Evolutionary conservation across 2,113 vertebrate species (phyloP), one percentile per base, ranked within the genome.

Genomic region (Potamarius usumacintae): DNA sequence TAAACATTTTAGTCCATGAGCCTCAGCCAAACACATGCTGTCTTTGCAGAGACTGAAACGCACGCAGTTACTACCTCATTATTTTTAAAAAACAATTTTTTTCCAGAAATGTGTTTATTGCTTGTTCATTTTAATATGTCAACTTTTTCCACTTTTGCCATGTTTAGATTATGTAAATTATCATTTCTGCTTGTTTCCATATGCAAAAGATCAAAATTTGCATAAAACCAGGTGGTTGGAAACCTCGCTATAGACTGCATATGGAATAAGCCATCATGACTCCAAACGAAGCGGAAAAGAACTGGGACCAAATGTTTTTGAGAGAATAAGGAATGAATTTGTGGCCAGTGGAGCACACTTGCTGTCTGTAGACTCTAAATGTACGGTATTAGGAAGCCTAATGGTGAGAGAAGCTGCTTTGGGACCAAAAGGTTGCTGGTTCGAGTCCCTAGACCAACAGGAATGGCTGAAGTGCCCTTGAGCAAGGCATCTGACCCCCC

Each of bases 211-310:
- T 82, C 14, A 1, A 62, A 20, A 48, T 82, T 82, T 81, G 30
- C 27, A 81, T 81, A 22, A 82, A 79, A 82, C 25, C 53, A 48
- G 57, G n/a, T 80, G 27, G n/a, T 20, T 58, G 53, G 58, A 82
- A 62, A 25, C 9, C 48, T 77, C 22, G 5, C n/a, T 27, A 17
- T 30, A 67, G 62, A 67, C 25, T 83, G 22, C 20, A 8, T 50
- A 58, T 4, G 14, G 20, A 48, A 22, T 48, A n/a, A 62, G 30
- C 18, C 69, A 27, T 52, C 1, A 18, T 77, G n/a, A 53, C 55
- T 85, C 8, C 7, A 77, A 50, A 5, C 77, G 34, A 85, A 85
- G 60, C 22, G 83, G 52, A 15, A 72, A 22, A 30, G 27, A 58
- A 15, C 53, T 25, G 53, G 11, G n/a, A 53, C 25, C 50, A 20